Conservation (phyloP, 2,888 invertebrate species). For the Philonicus albiceps region DNA sequence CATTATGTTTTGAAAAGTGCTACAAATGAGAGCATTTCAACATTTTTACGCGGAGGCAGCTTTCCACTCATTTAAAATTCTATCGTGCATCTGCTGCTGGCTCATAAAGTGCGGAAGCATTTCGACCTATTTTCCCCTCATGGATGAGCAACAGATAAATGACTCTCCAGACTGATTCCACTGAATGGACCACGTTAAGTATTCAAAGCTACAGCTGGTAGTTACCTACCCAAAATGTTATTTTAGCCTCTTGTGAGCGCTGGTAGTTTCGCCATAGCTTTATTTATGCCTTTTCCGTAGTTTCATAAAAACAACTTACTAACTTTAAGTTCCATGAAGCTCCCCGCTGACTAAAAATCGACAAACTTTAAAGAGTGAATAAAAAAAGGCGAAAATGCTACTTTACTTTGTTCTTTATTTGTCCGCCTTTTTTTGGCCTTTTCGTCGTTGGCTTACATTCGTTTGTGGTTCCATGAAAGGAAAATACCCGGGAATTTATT, state of each 20-base stretch:
- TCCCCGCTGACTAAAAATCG: neutral
- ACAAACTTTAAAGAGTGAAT: neutral
- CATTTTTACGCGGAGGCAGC: neutral
- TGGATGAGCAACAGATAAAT: conserved; percentile 14
- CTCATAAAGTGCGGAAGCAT: conserved; percentile 6
- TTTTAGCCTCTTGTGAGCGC: neutral
- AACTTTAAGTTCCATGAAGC: neutral
- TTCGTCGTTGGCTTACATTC: neutral
- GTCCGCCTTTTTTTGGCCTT: neutral
- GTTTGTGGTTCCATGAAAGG: neutral
- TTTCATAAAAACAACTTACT: neutral
- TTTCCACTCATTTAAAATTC: conserved; percentile 23
- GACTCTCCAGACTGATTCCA: neutral
- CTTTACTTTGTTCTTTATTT: neutral
- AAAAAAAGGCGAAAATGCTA: neutral
- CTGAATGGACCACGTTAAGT: neutral
- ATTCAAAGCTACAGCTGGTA: neutral
- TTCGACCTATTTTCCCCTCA: neutral
- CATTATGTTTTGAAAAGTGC: neutral
- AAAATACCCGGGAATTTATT: neutral
- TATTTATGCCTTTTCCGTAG: neutral
- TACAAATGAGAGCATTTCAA: neutral
- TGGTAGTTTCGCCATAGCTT: neutral
- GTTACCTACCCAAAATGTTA: neutral
- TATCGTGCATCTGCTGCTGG: conserved; percentile 2